Evolutionary conservation across 2,113 vertebrate genomes (phyloP).

Genomic region (Aramus guarauna): DNA sequence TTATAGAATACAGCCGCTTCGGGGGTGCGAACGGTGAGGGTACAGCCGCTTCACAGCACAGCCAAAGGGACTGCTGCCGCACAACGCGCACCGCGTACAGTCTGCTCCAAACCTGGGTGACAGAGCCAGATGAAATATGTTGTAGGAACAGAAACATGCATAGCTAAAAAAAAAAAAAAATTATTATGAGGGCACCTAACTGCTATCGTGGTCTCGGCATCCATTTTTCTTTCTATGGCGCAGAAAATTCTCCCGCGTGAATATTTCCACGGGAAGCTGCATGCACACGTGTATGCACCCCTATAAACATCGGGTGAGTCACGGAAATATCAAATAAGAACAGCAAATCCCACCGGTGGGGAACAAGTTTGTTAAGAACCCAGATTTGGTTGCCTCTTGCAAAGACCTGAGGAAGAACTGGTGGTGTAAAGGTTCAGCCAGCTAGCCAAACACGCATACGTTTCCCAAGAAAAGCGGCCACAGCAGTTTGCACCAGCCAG

Average conservation of each 20-base stretch:
- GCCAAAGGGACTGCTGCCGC: not conserved
- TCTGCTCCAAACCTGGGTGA: not conserved
- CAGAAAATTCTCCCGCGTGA: not conserved
- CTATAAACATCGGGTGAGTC: rapidly evolving
- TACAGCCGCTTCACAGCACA: not conserved
- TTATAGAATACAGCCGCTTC: not conserved
- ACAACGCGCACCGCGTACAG: rapidly evolving
- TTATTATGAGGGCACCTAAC: rapidly evolving
- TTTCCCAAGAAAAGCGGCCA: not conserved
- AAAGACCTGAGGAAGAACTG: not conserved
- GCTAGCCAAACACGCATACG: rapidly evolving
- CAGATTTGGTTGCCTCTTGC: not conserved
- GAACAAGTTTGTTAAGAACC: rapidly evolving
- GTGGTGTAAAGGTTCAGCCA: not conserved
- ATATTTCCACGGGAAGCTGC: not conserved
- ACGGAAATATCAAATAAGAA: rapidly evolving
- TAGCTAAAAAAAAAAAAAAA: rapidly evolving
- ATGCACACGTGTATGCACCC: rapidly evolving
- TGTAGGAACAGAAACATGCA: not conserved
- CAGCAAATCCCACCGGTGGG: not conserved
- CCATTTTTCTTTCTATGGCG: not conserved
- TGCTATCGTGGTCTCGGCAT: rapidly evolving
- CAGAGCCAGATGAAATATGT: not conserved
- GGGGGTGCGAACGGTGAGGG: rapidly evolving
- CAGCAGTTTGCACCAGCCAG: not conserved